These are phyloP conservation scores for Thripadectes ignobilis DNA, from an alignment of 2,797 vertebrate genomes.

Conservation along the genomic window DNA sequence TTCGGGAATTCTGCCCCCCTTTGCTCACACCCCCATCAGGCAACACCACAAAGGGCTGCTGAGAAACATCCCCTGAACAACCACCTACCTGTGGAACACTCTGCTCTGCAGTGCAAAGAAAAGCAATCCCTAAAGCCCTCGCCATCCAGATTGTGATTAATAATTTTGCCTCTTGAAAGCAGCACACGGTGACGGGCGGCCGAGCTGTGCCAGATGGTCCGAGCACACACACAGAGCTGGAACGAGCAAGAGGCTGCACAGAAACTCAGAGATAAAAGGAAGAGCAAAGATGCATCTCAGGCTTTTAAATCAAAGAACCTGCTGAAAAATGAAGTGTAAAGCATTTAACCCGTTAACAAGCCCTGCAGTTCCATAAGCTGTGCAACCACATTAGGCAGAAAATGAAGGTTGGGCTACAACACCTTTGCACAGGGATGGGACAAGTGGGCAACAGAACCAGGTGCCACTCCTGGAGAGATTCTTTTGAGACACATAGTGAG, in stretches of 20 bases:
- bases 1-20: fast-evolving
- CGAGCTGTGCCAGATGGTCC: constrained; percentile 44
- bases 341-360: constrained; percentile 7
- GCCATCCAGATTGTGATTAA: constrained; percentile 45
- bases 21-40: background rate
- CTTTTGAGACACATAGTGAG: fast-evolving
- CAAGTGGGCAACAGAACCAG: background rate
- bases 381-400: fast-evolving
- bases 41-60: background rate
- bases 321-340: background rate
- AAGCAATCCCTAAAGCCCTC: background rate
- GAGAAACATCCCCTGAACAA: background rate
- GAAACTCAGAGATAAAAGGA: constrained; percentile 44
- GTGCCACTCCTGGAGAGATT: background rate
- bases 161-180: constrained; percentile 35
- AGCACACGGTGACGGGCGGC: background rate
- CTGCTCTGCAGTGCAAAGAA: background rate
- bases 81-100: background rate
- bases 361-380: background rate
- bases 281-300: constrained; percentile 9
- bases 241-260: constrained; percentile 4
- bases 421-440: fast-evolving
- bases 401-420: background rate
- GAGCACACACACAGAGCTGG: constrained; percentile 33
- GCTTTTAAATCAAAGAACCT: constrained; percentile 28